Evolutionary conservation across 2,113 vertebrate species (phyloP).

Genomic region (Theristicus caerulescens): DNA sequence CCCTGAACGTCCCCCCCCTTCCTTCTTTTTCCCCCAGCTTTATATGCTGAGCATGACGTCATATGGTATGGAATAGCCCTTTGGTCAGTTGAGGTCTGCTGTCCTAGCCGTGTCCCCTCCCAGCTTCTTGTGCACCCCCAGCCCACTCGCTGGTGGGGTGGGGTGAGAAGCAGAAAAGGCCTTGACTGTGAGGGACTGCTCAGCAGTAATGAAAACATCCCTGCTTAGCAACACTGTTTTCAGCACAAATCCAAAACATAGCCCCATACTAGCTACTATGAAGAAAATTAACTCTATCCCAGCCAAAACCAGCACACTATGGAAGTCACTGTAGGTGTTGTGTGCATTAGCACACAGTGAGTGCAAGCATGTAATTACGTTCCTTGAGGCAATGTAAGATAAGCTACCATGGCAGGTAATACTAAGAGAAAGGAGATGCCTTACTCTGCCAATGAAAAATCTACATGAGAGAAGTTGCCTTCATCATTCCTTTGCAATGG

Average conservation of each 20-base stretch:
- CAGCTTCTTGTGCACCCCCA: neutral
- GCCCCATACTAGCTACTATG: neutral
- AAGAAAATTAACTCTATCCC: neutral
- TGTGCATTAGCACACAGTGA: accelerated
- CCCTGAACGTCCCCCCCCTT: neutral
- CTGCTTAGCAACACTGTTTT: neutral
- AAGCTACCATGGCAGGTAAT: neutral
- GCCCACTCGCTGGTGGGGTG: neutral
- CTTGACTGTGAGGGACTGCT: neutral
- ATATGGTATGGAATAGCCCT: neutral
- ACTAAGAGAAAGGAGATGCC: neutral
- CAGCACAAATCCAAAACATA: neutral
- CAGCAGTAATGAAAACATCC: neutral
- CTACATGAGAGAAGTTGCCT: neutral
- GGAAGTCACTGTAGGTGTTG: neutral
- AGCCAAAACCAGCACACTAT: neutral
- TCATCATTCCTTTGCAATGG: neutral
- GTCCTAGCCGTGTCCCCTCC: neutral
- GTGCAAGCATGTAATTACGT: neutral
- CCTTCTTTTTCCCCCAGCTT: neutral
- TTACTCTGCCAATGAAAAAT: neutral
- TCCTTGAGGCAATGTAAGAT: neutral
- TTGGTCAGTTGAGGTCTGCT: neutral
- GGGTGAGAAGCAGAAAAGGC: neutral
- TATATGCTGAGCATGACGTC: neutral